phyloP scores from a whole-genome alignment of 1,140 invertebrate genomes.

The Plutomurus gul region DNA sequence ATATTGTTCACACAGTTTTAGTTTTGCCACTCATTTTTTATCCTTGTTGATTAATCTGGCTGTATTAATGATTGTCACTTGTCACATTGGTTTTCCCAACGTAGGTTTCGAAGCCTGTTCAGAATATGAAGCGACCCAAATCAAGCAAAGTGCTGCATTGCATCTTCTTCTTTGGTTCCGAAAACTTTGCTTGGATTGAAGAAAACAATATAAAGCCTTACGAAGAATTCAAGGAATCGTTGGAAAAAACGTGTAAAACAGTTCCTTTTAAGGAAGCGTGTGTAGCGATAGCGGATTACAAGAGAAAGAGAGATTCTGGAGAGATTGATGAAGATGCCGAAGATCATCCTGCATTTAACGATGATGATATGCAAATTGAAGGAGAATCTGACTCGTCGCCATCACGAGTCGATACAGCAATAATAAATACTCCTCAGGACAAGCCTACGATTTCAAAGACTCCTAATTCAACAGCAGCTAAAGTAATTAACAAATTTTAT shows the following conservation, averaged over 20 bases:
- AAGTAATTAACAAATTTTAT: too few species aligned
- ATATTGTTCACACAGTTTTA: too few species aligned
- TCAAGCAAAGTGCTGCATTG: slow-evolving; percentile 69
- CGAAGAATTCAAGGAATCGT: slow-evolving; percentile 76
- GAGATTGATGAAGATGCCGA: slow-evolving; percentile 30
- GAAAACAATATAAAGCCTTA: slow-evolving; percentile 83
- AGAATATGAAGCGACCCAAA: slow-evolving; percentile 58
- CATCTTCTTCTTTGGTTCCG: slow-evolving; percentile 90
- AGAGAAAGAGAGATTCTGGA: slow-evolving; percentile 60
- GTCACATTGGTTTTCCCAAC: background rate
- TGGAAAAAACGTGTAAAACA: slow-evolving; percentile 77
- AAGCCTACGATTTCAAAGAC: too few species aligned
- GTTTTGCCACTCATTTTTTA: too few species aligned
- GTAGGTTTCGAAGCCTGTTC: slow-evolving; percentile 55
- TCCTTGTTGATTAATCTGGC: too few species aligned
- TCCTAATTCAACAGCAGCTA: too few species aligned
- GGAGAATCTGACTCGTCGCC: too few species aligned
- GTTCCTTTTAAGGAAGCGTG: slow-evolving; percentile 81
- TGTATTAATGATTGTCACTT: too few species aligned
- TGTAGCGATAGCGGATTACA: slow-evolving; percentile 82
- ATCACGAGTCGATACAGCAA: too few species aligned
- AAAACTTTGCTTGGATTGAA: slow-evolving; percentile 94
- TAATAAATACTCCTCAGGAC: too few species aligned
- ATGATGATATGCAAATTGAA: too few species aligned
- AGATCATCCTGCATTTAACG: background rate